Conservation (phyloP, 2,113 vertebrate species). For the Muntiacus muntjak region DNA sequence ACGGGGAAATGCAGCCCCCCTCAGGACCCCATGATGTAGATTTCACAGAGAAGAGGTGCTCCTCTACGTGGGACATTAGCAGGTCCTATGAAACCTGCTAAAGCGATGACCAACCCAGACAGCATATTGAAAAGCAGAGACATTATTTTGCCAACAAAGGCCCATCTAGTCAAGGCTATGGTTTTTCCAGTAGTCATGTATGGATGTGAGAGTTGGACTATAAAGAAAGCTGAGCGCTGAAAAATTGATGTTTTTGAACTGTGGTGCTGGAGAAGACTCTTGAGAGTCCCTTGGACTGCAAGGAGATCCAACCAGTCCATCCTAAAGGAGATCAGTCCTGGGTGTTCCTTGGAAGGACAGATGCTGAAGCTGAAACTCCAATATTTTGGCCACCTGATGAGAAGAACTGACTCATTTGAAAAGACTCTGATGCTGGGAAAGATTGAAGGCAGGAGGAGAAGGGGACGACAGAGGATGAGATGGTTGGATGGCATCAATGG, state of each 20-base stretch:
- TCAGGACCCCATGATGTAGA: constrained; percentile 42
- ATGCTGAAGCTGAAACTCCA: neutral
- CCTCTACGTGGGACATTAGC: constrained; percentile 33
- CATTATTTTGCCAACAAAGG: neutral
- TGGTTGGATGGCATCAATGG: neutral
- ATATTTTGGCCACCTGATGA: neutral
- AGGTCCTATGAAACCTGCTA: constrained; percentile 18
- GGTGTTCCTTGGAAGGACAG: neutral
- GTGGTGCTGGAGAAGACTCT: neutral
- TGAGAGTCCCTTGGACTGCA: neutral
- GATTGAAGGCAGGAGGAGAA: neutral
- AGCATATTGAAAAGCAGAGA: neutral
- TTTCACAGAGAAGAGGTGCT: constrained; percentile 46
- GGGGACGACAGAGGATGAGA: neutral
- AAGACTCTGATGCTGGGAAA: neutral
- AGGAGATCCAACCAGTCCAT: neutral
- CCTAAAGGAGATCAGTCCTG: neutral
- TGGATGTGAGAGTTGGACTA: neutral
- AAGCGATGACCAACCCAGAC: neutral
- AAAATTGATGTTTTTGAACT: neutral
- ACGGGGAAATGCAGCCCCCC: neutral
- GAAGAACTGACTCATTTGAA: neutral
- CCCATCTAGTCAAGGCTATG: neutral
- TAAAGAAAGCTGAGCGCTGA: neutral
- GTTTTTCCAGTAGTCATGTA: neutral